phyloP scores from a whole-genome alignment of 2,888 invertebrate genomes.

The Arenicola marina region DNA sequence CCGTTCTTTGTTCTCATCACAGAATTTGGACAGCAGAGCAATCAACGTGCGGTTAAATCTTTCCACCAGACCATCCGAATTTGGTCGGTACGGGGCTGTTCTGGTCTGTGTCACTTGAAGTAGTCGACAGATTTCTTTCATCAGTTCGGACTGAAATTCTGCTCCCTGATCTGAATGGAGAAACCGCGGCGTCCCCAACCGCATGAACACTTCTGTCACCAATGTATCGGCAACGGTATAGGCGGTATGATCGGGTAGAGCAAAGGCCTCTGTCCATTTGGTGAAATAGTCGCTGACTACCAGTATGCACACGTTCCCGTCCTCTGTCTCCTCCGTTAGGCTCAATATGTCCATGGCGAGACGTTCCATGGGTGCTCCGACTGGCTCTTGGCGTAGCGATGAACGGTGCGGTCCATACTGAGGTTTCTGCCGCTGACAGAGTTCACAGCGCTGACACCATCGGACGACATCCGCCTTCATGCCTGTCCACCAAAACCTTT shows the following conservation, averaged over 20 bases:
- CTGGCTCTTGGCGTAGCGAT: constrained; percentile 1
- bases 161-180: constrained; percentile 12
- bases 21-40: constrained; percentile 19
- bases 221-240: constrained; percentile 24
- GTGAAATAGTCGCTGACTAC: constrained; percentile 25
- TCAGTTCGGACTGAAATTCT: constrained; percentile 31
- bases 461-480: neutral
- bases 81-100: constrained; percentile 14
- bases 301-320: constrained; percentile 15
- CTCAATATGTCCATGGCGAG: constrained; percentile 14
- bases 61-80: constrained; percentile 24
- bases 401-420: neutral
- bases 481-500: constrained; percentile 3
- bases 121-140: constrained; percentile 19
- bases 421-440: constrained; percentile 2
- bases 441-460: neutral
- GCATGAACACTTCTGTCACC: constrained; percentile 13
- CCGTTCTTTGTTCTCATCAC: constrained; percentile 14
- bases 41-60: constrained; percentile 27
- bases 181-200: neutral
- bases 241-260: constrained; percentile 26
- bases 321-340: neutral
- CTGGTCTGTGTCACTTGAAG: constrained; percentile 12
- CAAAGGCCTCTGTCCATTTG: constrained; percentile 24
- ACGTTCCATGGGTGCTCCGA: constrained; percentile 7